Evolutionary conservation across 1,140 invertebrate species (phyloP).

Genomic region (Anthonomus grandis): DNA sequence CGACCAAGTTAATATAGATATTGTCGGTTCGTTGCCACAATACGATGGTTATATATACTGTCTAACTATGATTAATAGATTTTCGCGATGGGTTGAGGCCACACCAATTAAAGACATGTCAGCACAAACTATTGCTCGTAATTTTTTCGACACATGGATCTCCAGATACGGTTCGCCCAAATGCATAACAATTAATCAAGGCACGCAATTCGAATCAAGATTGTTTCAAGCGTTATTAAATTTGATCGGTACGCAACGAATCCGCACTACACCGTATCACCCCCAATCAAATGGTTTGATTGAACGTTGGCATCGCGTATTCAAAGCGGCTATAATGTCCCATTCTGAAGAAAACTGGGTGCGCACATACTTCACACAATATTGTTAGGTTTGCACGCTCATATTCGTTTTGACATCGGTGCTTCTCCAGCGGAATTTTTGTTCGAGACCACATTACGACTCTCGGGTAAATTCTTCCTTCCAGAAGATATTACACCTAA

Average conservation of each 20-base stretch:
- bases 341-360: conserved; percentile 23
- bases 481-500: too few species aligned
- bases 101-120: conserved; percentile 15
- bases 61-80: conserved; percentile 6
- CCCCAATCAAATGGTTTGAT: conserved; percentile 41
- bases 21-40: conserved; percentile 45
- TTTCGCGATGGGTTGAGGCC: conserved; percentile 31
- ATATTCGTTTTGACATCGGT: conserved; percentile 35
- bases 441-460: conserved; percentile 32
- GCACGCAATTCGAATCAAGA: conserved; percentile 41
- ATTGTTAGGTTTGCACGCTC: conserved; percentile 28
- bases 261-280: conserved; percentile 45
- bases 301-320: conserved; percentile 45
- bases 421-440: conserved; percentile 37
- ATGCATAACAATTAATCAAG: conserved; percentile 41
- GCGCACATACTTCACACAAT: conserved; percentile 21
- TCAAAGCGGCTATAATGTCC: conserved; percentile 46
- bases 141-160: conserved; percentile 35
- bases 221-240: conserved; percentile 5
- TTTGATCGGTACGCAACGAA: conserved; percentile 33
- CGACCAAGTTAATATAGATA: conserved; percentile 41
- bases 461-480: conserved; percentile 25
- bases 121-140: conserved; percentile 22
- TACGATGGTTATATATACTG: conserved; percentile 41
- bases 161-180: conserved; percentile 38